Conservation (phyloP, 1,140 invertebrate genomes). For the Tetranychus cinnabarinus region DNA sequence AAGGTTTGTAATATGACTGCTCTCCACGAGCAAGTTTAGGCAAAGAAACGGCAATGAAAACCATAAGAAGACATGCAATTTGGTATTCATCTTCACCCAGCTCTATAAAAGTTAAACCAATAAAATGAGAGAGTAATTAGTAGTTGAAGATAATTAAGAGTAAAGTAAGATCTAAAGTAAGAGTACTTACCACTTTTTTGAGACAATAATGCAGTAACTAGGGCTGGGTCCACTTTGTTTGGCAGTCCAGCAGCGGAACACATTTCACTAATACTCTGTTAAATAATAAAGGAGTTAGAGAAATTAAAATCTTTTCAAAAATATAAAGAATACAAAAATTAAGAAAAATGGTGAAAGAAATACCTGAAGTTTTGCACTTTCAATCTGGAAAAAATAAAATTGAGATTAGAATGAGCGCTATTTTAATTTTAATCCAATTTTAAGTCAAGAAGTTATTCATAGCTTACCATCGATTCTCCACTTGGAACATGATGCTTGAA, state of each 20-base stretch:
- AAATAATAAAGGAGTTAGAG: not conserved
- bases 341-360: not conserved
- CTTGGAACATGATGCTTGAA: conserved; percentile 65
- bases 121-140: not conserved
- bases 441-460: not conserved
- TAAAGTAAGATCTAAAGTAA: not conserved
- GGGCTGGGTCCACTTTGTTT: conserved; percentile 79
- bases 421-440: no score
- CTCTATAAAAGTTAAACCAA: conserved; percentile 20
- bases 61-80: conserved; percentile 84
- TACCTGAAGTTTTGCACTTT: conserved; percentile 2
- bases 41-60: conserved; percentile 92
- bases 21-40: conserved; percentile 82
- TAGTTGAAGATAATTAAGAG: not conserved
- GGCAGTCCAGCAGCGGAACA: conserved; percentile 75
- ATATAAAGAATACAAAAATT: not conserved
- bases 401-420: not conserved
- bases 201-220: conserved; percentile 54
- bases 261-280: conserved; percentile 73
- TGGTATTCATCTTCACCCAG: conserved; percentile 76
- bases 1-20: conserved; percentile 60
- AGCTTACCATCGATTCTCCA: conserved; percentile 46
- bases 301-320: not conserved
- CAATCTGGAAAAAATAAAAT: not conserved
- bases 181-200: conserved; percentile 47